Evolutionary conservation across 2,888 invertebrate species (phyloP), one percentile per base, ranked within the genome.

Genomic region (Agrypnus murinus): DNA sequence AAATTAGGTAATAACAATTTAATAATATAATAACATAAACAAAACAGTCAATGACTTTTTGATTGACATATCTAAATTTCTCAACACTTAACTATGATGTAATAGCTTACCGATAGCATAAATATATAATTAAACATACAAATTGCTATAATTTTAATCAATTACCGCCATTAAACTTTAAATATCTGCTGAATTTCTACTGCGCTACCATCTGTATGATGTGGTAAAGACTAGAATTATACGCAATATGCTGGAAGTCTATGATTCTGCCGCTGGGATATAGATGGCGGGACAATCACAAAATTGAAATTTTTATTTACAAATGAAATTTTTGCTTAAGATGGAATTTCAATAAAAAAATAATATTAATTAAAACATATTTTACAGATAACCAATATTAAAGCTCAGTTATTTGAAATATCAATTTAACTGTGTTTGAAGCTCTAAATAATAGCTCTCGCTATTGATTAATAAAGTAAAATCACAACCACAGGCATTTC

Each of bases 71-170:
- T 82, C 80, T 79, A 81, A 82, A 83, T 83, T 81, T 81, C 79
- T 77, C 77, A 75, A 73, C 70, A 60, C 72, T 74, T 77, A 79
- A 81, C 77, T 82, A 80, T 80, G 81, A 82, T 82, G 80, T 83
- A 82, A 81, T 82, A 77, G 78, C 77, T 79, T 79, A 45, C 79
- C 80, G 81, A 83, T 82, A 81, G 74, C 79, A 78, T 82, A 81
- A 81, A 80, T 81, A 75, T 81, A 81, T 83, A 84, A 84, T 84
- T 84, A 84, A 83, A 82, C 76, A 68, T 68, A 81, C 80, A 84
- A 84, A 84, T 84, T 83, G 82, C 82, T 80, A 82, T 84, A 85
- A 85, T 84, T 84, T 84, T 80, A 81, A 82, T 81, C 83, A 84
- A 84, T 84, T 84, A 84, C 69, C 75, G 55, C 69, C 60, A 72